phyloP scores from a whole-genome alignment of 2,113 vertebrate species.

The Dipodomys ordii region DNA sequence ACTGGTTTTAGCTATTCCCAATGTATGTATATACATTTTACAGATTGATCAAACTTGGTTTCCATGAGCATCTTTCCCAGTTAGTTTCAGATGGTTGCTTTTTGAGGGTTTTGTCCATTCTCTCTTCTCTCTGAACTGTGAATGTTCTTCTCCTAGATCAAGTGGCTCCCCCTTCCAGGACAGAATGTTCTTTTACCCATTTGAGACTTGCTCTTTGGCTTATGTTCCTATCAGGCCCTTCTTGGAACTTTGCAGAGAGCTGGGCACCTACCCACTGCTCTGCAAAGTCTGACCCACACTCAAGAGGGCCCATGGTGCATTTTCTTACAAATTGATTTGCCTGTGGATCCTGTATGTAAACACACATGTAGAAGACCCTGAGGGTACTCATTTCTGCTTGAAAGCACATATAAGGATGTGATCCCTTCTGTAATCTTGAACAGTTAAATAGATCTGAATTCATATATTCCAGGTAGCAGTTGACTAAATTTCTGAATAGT shows the following conservation, averaged over 20 bases:
- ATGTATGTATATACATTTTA: neutral
- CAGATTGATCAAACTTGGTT: neutral
- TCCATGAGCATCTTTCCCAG: neutral
- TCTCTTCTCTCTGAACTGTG: no score
- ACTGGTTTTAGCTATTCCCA: neutral
- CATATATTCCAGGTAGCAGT: slow-evolving; percentile 14
- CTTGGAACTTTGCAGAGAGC: neutral
- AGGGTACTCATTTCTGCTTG: neutral
- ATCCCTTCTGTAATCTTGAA: neutral
- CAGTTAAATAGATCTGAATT: neutral
- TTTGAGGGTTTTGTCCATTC: accelerated
- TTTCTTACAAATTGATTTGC: neutral
- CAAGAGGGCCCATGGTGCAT: neutral
- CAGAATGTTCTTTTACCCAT: neutral
- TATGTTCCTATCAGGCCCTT: neutral
- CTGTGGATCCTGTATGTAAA: neutral
- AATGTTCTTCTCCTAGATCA: neutral
- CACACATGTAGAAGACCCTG: neutral
- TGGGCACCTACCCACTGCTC: neutral
- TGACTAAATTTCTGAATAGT: slow-evolving; percentile 27
- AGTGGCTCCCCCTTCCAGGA: neutral
- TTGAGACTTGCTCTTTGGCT: accelerated
- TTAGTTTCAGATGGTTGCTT: neutral
- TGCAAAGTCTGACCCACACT: neutral
- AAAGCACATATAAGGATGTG: neutral